phyloP scores from a whole-genome alignment of 2,797 vertebrate genomes.

The Vespertilio murinus region DNA sequence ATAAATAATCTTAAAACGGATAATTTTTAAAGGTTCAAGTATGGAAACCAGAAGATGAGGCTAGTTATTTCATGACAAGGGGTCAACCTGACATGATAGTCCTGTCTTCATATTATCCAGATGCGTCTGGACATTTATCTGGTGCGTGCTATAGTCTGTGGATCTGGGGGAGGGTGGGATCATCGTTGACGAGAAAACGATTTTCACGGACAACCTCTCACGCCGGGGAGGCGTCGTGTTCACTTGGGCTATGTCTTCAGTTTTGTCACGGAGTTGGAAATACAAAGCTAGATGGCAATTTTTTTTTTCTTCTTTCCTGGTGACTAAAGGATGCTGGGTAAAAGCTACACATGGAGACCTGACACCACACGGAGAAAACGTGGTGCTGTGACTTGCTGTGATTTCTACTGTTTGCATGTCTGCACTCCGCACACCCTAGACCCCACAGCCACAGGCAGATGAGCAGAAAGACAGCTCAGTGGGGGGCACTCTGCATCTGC shows the following conservation, averaged over 20 bases:
- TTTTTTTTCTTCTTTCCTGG: slow-evolving; percentile 57
- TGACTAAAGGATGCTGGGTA: slow-evolving; percentile 61
- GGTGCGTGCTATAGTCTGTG: background rate
- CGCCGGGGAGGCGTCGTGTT: background rate
- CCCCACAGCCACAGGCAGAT: background rate
- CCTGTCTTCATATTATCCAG: slow-evolving; percentile 42
- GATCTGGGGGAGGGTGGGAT: background rate
- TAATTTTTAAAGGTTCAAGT: slow-evolving; percentile 81
- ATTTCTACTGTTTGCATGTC: slow-evolving; percentile 57
- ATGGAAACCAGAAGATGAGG: slow-evolving; percentile 78
- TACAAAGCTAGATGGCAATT: slow-evolving; percentile 63
- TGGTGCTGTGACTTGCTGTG: background rate
- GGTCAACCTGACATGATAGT: slow-evolving; percentile 69
- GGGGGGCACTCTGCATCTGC: slow-evolving; percentile 1
- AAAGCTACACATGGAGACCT: slow-evolving; percentile 10
- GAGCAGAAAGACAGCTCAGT: background rate
- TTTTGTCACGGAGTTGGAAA: slow-evolving; percentile 43
- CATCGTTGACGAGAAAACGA: background rate
- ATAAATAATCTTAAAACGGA: slow-evolving; percentile 80
- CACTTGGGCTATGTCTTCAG: background rate
- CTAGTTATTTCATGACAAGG: slow-evolving; percentile 69
- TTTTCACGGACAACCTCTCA: slow-evolving; percentile 7
- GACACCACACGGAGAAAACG: background rate
- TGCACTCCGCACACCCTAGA: background rate
- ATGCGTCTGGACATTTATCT: slow-evolving; percentile 5